Percentiles rank a stretch among this genome's conserved stretches.
phyloP scores from a whole-genome alignment of 2,797 vertebrate genomes.

The Neoniphon sammara region DNA sequence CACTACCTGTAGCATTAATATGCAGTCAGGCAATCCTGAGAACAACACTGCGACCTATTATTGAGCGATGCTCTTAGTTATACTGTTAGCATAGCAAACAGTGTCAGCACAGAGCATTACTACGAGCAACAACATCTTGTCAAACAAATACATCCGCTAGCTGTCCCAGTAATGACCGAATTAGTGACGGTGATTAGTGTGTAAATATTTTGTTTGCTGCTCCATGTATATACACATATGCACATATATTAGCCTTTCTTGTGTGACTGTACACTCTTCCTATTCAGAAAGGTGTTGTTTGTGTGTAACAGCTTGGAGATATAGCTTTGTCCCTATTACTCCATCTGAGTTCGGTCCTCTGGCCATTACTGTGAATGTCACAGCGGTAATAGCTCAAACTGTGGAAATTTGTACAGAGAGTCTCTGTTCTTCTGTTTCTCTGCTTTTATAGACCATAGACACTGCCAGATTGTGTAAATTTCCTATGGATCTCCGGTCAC shows the following conservation, averaged over 20 bases:
- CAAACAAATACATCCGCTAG: conserved; percentile 27
- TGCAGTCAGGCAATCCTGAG: conserved; percentile 38
- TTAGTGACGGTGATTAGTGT: conserved; percentile 24
- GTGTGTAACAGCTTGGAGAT: not conserved
- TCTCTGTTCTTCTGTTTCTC: conserved; percentile 40
- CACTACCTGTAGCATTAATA: conserved; percentile 56
- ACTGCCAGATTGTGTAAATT: conserved; percentile 30
- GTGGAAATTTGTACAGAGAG: not conserved
- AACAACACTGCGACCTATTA: conserved; percentile 37
- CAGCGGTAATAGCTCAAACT: conserved; percentile 40
- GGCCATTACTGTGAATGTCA: conserved; percentile 39
- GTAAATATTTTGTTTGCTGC: conserved; percentile 11
- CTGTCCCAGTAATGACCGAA: conserved; percentile 29
- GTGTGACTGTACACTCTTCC: not conserved
- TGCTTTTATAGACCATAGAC: conserved; percentile 39
- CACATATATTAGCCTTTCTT: not conserved
- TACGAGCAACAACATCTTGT: conserved; percentile 44
- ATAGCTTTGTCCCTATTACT: not conserved
- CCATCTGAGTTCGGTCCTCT: conserved; percentile 20
- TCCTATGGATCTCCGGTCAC: conserved; percentile 21
- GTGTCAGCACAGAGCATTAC: conserved; percentile 42
- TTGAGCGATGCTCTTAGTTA: conserved; percentile 39
- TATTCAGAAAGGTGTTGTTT: not conserved
- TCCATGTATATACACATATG: not conserved
- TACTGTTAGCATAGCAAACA: conserved; percentile 51